Base-by-base conservation (phyloP, 2,888 invertebrate genomes). In the Cheilosia pagana region DNA sequence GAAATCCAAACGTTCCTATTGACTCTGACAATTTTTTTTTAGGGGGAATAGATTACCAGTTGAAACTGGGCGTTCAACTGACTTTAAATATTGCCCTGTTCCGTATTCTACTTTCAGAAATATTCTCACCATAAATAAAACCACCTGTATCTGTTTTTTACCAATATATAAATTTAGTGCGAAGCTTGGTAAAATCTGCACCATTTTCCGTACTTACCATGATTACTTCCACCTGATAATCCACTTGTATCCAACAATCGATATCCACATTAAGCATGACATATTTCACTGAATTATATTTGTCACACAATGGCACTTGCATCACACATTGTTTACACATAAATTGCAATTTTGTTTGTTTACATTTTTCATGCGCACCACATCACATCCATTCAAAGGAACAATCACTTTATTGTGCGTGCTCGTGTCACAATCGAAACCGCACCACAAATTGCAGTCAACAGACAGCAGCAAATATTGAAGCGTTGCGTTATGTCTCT, bases 401-500 rank as follows among this genome's bases (percentile, higher is more conserved):
- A 57, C 60, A 68, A 67, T 3, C 50, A 35, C 59, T 57, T 52
- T 65, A 39, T 63, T 74, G 45, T 68, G 63, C 57, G 63, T 62
- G 57, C 81, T 41, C 53, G 50, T 59, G 76, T 76, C 59, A 63
- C 55, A 63, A 75, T 68, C 67, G 41, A 60, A 31, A 48, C 31
- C 62, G 45, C 45, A 28, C 59, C 12, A 23, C 23, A 70, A 63
- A 75, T 62, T 55, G 70, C 63, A 31, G 45, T 2, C 53, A 39
- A 55, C 39, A 23, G 52, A 53, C 19, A 45, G 60, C 12, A 65
- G 77, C 68, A 68, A 67, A 19, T 70, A 70, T 71, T 41, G 31
- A 71, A 43, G 19, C 10, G 45, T 39, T 50, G 45, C 50, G 57
- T 23, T 41, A 8, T 28, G 35, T 23, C 57, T 76, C 81, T 65